These are phyloP conservation scores for Caracal caracal DNA, from an alignment of 2,113 vertebrate genomes.

Conservation along the genomic window DNA sequence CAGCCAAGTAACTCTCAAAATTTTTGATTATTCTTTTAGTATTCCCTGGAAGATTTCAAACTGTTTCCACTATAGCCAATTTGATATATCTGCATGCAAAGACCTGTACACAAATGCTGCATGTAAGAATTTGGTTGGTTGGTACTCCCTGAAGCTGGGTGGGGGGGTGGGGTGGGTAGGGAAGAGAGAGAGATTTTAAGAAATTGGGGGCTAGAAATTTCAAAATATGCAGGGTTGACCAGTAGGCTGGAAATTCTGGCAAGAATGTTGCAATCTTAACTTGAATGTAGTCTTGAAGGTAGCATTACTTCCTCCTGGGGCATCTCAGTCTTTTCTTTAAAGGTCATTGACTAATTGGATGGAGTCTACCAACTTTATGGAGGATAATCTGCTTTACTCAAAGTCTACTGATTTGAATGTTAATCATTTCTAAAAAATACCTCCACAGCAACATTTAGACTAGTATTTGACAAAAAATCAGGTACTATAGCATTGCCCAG, in stretches of 20 bases:
- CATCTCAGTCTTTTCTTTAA: not conserved
- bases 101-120: not conserved
- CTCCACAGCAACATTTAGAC: not conserved
- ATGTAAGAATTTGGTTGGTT: not conserved
- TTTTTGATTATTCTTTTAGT: not conserved
- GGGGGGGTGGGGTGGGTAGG: no score
- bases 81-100: not conserved
- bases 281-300: not conserved
- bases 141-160: accelerated
- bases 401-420: not conserved
- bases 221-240: not conserved
- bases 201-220: not conserved
- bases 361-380: not conserved
- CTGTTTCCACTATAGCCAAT: not conserved
- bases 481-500: not conserved
- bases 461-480: not conserved
- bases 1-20: not conserved
- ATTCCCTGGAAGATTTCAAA: not conserved
- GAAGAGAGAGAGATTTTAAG: not conserved
- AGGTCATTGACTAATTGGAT: not conserved
- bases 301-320: not conserved
- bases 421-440: not conserved
- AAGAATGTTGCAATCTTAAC: not conserved
- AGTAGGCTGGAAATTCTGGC: not conserved
- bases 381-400: not conserved